These are phyloP conservation scores for Oreochromis grahami DNA, from an alignment of 2,797 vertebrate species.

Conservation along the genomic window DNA sequence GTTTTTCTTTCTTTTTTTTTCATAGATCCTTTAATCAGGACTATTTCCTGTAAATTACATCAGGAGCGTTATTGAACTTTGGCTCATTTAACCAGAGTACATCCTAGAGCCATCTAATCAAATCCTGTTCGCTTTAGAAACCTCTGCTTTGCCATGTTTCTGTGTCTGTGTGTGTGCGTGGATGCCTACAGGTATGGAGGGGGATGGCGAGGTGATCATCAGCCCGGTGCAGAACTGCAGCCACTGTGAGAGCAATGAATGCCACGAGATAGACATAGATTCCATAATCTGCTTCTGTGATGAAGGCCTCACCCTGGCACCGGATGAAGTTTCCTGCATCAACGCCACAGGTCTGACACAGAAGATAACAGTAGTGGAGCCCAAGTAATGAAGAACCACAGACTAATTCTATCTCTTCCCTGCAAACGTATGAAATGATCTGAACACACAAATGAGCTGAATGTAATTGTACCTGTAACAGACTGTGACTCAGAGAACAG, in stretches of 20 bases:
- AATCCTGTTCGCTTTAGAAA: not conserved
- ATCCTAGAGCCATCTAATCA: not conserved
- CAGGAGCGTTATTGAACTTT: not conserved
- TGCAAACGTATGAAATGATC: constrained; percentile 2
- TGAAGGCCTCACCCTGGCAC: constrained; percentile 79
- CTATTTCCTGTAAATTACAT: not conserved
- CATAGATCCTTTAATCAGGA: not conserved
- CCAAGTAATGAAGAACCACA: not conserved
- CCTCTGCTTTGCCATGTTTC: not conserved
- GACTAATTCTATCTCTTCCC: not conserved
- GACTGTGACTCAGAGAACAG: constrained; percentile 37
- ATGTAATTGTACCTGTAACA: constrained; percentile 48
- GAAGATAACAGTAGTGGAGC: not conserved
- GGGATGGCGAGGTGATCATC: constrained; percentile 93
- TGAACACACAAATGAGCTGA: not conserved
- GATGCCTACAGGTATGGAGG: constrained; percentile 82
- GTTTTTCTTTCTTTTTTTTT: not conserved
- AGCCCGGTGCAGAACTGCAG: constrained; percentile 93
- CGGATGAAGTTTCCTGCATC: constrained; percentile 86
- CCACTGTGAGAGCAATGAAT: constrained; percentile 90
- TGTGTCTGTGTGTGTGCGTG: not conserved
- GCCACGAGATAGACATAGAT: constrained; percentile 76
- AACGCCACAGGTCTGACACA: constrained; percentile 68
- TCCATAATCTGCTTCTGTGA: constrained; percentile 89
- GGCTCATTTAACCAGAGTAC: not conserved